Percentiles rank a stretch among this genome's conserved stretches.
These are phyloP conservation scores for Pollenia angustigena DNA, from an alignment of 2,888 invertebrate genomes.

Conservation along the genomic window DNA sequence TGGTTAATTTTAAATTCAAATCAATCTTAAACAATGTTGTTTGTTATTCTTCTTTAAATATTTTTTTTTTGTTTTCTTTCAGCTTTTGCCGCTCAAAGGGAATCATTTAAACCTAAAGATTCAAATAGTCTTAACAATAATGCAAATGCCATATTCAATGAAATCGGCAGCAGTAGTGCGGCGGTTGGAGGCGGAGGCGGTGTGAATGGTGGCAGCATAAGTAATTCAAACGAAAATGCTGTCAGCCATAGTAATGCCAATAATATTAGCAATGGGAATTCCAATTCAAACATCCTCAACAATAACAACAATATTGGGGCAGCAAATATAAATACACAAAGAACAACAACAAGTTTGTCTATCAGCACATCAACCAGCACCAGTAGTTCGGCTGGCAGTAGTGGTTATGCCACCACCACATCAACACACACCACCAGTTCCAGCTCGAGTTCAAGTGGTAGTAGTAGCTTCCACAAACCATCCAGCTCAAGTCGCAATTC, in stretches of 20 bases:
- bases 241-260: slow-evolving; percentile 65
- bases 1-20: slow-evolving; percentile 40
- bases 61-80: slow-evolving; percentile 60
- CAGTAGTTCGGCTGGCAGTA: slow-evolving; percentile 53
- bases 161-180: slow-evolving; percentile 65
- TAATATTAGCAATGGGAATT: slow-evolving; percentile 75
- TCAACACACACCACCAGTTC: slow-evolving; percentile 63
- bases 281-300: slow-evolving; percentile 47
- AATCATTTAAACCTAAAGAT: slow-evolving; percentile 82
- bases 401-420: slow-evolving; percentile 54
- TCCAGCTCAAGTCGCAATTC: slow-evolving; percentile 78
- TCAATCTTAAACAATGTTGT: slow-evolving; percentile 25
- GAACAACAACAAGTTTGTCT: slow-evolving; percentile 65
- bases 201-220: slow-evolving; percentile 72
- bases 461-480: slow-evolving; percentile 68
- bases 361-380: slow-evolving; percentile 59
- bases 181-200: slow-evolving; percentile 55
- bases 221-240: slow-evolving; percentile 59
- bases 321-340: slow-evolving; percentile 54
- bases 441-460: slow-evolving; percentile 31
- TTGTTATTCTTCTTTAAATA: slow-evolving; percentile 28
- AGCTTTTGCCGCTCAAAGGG: slow-evolving; percentile 83
- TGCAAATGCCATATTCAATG: slow-evolving; percentile 79
- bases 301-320: slow-evolving; percentile 55
- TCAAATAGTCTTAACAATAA: slow-evolving; percentile 78